These are phyloP conservation scores for Ochotona princeps DNA, from an alignment of 2,113 vertebrate genomes.

Conservation along the genomic window DNA sequence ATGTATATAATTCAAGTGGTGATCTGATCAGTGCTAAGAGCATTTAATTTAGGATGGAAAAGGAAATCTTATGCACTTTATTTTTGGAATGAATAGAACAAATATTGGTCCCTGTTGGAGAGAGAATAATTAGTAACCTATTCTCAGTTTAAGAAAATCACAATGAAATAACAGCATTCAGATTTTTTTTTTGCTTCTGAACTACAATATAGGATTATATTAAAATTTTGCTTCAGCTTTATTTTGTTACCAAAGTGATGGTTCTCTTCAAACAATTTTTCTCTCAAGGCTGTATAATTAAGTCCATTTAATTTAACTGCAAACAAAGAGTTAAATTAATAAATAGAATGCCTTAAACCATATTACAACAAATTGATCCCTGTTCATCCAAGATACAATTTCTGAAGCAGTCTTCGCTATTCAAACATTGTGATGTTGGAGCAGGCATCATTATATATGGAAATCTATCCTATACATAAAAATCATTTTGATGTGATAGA, in stretches of 20 bases:
- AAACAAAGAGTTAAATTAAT: neutral
- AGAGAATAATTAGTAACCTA: neutral
- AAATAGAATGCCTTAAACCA: neutral
- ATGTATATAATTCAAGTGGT: neutral
- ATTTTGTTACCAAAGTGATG: slow-evolving; percentile 26
- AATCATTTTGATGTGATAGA: neutral
- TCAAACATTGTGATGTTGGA: neutral
- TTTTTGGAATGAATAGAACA: neutral
- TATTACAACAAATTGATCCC: neutral
- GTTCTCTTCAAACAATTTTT: slow-evolving; percentile 45
- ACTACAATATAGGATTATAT: neutral
- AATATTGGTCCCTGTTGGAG: neutral
- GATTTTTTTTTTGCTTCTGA: neutral
- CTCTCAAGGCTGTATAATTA: neutral
- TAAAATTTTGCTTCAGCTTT: neutral
- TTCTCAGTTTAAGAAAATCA: neutral
- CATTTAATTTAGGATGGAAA: neutral
- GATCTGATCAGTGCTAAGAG: neutral
- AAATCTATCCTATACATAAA: neutral
- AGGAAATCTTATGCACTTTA: neutral
- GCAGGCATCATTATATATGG: neutral
- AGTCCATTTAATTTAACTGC: slow-evolving; percentile 1
- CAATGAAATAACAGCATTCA: neutral
- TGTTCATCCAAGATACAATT: neutral
- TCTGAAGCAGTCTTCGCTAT: neutral